phyloP scores from a whole-genome alignment of 2,888 invertebrate genomes.

The Eugnorisma glareosa region DNA sequence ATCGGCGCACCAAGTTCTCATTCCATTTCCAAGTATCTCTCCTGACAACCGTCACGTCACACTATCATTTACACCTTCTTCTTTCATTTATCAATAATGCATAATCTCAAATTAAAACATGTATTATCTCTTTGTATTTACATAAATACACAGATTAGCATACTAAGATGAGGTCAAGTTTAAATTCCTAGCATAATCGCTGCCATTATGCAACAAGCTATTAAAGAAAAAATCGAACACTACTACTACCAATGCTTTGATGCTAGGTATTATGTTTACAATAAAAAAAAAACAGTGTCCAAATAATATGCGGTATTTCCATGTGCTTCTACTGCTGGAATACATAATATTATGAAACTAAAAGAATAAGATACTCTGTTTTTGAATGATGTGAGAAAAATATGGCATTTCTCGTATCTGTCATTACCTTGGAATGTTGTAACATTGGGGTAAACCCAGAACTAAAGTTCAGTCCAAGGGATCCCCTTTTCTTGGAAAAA shows the following conservation, averaged over 20 bases:
- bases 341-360: not conserved
- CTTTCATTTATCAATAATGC: not conserved
- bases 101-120: constrained; percentile 17
- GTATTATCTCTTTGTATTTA: constrained; percentile 14
- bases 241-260: not conserved
- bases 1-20: not conserved
- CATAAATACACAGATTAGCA: constrained; percentile 37
- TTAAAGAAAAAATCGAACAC: constrained; percentile 24
- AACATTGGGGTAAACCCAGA: constrained; percentile 32
- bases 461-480: not conserved
- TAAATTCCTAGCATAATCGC: constrained; percentile 44
- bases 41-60: no score
- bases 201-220: constrained; percentile 43
- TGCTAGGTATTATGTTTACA: not conserved
- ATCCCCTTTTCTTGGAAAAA: constrained; percentile 5
- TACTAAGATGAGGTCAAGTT: constrained; percentile 59
- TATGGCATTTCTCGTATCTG: constrained; percentile 6
- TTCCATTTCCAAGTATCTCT: no score
- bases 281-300: constrained; percentile 22
- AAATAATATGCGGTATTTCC: not conserved
- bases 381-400: constrained; percentile 12
- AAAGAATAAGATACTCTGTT: not conserved
- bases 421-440: constrained; percentile 36
- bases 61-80: not conserved
- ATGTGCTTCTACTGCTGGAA: not conserved